These are phyloP conservation scores for Alca torda DNA, from an alignment of 2,797 vertebrate species.

Conservation along the genomic window DNA sequence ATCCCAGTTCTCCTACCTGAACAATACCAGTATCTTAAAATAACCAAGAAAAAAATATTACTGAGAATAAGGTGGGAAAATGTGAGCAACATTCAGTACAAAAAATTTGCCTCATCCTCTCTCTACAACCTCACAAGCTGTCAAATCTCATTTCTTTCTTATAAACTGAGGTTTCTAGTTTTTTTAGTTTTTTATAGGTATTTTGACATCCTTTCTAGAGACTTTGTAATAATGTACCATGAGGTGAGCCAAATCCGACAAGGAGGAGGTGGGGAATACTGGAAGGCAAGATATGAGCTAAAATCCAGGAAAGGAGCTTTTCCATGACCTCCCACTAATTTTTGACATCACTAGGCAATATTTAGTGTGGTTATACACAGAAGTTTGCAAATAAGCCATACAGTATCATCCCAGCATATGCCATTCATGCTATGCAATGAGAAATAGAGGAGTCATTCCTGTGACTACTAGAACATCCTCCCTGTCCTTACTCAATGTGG, in stretches of 20 bases:
- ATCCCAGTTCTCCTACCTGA: not conserved
- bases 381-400: not conserved
- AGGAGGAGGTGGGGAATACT: not conserved
- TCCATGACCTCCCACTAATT: not conserved
- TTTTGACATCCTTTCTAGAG: constrained; percentile 38
- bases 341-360: not conserved
- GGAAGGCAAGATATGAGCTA: not conserved
- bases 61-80: not conserved
- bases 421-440: not conserved
- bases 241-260: not conserved
- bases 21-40: not conserved
- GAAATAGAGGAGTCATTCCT: not conserved
- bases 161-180: not conserved
- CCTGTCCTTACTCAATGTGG: not conserved
- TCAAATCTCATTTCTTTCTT: not conserved
- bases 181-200: constrained; percentile 11
- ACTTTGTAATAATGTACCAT: not conserved
- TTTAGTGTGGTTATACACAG: not conserved
- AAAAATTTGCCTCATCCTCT: not conserved
- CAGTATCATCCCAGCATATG: not conserved
- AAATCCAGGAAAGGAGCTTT: not conserved
- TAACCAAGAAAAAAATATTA: not conserved
- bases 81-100: not conserved
- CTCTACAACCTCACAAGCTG: not conserved
- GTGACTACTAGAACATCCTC: not conserved